These are phyloP conservation scores for Acrocephalus scirpaceus DNA, from an alignment of 2,797 vertebrate genomes.

Conservation along the genomic window DNA sequence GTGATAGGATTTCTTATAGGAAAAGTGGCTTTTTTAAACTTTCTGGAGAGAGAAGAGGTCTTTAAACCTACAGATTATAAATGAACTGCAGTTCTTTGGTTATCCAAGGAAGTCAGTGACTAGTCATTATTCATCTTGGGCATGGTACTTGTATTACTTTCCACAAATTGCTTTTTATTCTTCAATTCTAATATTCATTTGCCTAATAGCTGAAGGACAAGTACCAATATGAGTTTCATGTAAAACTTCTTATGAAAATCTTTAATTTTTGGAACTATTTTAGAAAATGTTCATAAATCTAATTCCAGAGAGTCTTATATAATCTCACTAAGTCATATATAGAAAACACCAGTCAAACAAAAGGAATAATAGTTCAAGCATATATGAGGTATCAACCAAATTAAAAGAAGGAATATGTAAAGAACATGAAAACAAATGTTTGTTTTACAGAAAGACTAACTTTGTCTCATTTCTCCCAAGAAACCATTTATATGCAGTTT, in stretches of 20 bases:
- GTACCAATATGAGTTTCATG: background rate
- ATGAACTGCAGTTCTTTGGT: background rate
- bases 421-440: background rate
- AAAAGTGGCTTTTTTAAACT: background rate
- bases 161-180: background rate
- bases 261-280: background rate
- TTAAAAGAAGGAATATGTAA: background rate
- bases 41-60: background rate
- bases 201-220: background rate
- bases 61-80: background rate
- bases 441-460: background rate
- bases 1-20: background rate
- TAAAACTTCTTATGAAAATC: background rate
- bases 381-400: background rate
- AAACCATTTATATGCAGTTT: background rate
- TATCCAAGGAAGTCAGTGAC: background rate
- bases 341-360: background rate
- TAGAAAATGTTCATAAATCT: background rate
- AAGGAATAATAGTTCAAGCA: background rate
- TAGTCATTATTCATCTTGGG: background rate
- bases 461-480: background rate
- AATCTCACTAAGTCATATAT: background rate
- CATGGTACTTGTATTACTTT: background rate
- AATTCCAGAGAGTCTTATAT: background rate
- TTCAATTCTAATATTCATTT: conserved; percentile 10